Evolutionary conservation across 2,797 vertebrate species (phyloP).

Genomic region (Cirrhinus mrigala): DNA sequence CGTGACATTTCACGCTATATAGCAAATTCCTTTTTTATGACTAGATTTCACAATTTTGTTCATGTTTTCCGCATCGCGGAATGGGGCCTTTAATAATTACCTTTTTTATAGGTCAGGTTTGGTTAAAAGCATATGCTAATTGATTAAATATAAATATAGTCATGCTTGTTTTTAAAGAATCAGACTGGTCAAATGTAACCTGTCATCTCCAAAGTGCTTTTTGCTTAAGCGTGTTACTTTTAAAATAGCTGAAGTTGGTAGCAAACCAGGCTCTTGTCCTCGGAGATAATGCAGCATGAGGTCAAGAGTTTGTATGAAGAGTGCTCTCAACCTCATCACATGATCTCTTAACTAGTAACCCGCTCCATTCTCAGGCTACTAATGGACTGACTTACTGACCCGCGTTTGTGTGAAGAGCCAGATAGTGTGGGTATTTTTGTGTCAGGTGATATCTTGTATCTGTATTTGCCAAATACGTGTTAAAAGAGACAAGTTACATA

Average conservation of each 20-base stretch:
- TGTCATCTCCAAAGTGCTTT: slow-evolving; percentile 9
- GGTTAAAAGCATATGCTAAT: neutral
- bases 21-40: too few relatives aligned
- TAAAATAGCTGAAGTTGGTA: slow-evolving; percentile 14
- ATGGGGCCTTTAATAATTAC: too few relatives aligned
- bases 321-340: slow-evolving; percentile 15
- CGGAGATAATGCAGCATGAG: slow-evolving; percentile 23
- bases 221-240: neutral
- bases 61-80: too few relatives aligned
- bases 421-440: slow-evolving; percentile 17
- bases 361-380: slow-evolving; percentile 27
- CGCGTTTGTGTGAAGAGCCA: slow-evolving; percentile 14
- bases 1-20: too few relatives aligned
- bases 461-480: neutral
- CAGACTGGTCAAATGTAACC: neutral
- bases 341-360: slow-evolving; percentile 23
- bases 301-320: slow-evolving; percentile 9
- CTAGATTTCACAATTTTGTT: too few relatives aligned
- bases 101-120: neutral
- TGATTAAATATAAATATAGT: neutral
- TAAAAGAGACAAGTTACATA: slow-evolving; percentile 31
- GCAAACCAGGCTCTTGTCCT: neutral
- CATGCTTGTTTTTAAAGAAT: neutral
- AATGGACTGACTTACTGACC: slow-evolving; percentile 56
- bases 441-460: slow-evolving; percentile 12